phyloP scores from a whole-genome alignment of 1,140 invertebrate genomes.

The Drosophila leontia region DNA sequence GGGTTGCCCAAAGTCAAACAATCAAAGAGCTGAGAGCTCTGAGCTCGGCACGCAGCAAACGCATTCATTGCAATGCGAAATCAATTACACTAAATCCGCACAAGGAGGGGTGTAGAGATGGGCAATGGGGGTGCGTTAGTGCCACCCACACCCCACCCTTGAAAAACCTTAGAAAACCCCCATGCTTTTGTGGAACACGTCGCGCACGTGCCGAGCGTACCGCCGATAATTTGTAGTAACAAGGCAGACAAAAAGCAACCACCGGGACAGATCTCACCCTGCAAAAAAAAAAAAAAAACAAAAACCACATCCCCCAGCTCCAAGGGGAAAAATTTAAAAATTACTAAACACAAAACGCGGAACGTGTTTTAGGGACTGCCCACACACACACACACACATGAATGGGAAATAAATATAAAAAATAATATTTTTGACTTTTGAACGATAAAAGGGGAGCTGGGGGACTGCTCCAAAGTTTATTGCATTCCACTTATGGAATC shows the following conservation, averaged over 20 bases:
- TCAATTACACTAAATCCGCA: conserved; percentile 74
- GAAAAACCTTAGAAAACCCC: conserved; percentile 3
- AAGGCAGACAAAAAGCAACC: conserved; percentile 63
- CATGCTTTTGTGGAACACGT: conserved; percentile 29
- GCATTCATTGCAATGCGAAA: conserved; percentile 82
- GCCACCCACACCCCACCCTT: not conserved
- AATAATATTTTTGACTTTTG: conserved; percentile 47
- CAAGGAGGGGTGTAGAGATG: not conserved
- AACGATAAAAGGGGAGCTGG: conserved; percentile 4
- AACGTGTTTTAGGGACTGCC: conserved; percentile 42
- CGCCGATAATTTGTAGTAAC: conserved; percentile 80
- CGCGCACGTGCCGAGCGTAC: conserved; percentile 68
- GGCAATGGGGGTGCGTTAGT: not conserved
- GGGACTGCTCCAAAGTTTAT: conserved; percentile 61
- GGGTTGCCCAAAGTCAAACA: conserved; percentile 40
- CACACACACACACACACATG: conserved; percentile 18
- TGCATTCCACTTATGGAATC: conserved; percentile 70
- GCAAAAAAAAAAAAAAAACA: not conserved
- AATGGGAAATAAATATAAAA: conserved; percentile 44
- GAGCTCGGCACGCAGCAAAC: conserved; percentile 72
- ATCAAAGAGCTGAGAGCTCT: conserved; percentile 42
- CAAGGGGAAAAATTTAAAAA: conserved; percentile 61
- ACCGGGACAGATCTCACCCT: conserved; percentile 33
- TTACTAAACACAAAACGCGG: conserved; percentile 57
- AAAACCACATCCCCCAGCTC: conserved; percentile 16